Conservation (phyloP, 2,113 vertebrate genomes). For the Forbesichthys papilliferus region DNA sequence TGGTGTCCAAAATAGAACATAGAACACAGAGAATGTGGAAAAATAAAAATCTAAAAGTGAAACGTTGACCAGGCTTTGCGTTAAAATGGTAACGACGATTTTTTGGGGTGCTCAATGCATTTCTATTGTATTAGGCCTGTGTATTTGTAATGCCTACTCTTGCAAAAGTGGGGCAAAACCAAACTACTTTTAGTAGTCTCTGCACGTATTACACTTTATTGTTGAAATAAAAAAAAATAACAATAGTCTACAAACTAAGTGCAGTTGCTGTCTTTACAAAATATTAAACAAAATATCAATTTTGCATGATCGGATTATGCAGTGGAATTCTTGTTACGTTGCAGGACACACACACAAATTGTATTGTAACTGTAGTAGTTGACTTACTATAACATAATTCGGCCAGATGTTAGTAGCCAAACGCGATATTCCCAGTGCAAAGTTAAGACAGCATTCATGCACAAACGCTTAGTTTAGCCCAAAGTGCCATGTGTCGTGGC, state of each 20-base stretch:
- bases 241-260: too few species aligned
- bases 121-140: too few species aligned
- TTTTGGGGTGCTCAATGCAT: too few species aligned
- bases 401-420: conserved; percentile 4
- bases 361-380: conserved; percentile 51
- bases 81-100: too few species aligned
- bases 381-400: conserved; percentile 42
- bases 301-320: conserved; percentile 8
- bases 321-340: conserved; percentile 27
- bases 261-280: neutral
- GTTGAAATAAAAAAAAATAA: too few species aligned
- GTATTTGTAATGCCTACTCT: too few species aligned
- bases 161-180: too few species aligned
- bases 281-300: neutral
- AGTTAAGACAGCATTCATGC: neutral
- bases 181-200: too few species aligned
- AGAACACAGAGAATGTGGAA: neutral
- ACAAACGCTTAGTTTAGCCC: neutral
- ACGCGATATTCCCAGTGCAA: neutral
- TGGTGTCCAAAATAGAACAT: conserved; percentile 69
- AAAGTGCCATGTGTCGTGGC: too few species aligned
- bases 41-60: too few species aligned
- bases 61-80: too few species aligned
- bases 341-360: conserved; percentile 34
- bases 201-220: too few species aligned